Conservation (phyloP, 2,888 invertebrate genomes). For the Aelia acuminata region DNA sequence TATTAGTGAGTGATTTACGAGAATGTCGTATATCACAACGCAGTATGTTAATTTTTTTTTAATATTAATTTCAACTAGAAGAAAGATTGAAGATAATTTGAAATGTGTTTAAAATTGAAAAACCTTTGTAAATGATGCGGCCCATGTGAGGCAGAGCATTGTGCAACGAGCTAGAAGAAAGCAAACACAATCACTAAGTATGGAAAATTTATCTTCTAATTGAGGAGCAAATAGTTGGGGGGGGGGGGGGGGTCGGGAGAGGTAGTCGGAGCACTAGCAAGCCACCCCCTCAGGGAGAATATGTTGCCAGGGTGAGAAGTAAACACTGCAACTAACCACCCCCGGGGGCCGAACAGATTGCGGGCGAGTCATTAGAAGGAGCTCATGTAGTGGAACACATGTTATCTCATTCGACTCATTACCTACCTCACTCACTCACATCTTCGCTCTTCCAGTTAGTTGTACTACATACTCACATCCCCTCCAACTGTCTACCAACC, state of each 20-base stretch:
- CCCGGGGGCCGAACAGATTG: conserved; percentile 2
- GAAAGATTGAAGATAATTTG: too few relatives aligned
- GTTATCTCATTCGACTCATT: conserved; percentile 9
- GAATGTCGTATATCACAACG: too few relatives aligned
- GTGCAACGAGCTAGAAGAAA: too few relatives aligned
- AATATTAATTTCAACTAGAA: too few relatives aligned
- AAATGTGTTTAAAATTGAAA: too few relatives aligned
- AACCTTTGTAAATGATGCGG: too few relatives aligned
- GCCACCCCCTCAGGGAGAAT: neutral
- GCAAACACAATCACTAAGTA: too few relatives aligned
- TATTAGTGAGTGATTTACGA: too few relatives aligned
- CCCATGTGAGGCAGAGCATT: too few relatives aligned
- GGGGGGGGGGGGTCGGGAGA: neutral
- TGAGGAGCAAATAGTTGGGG: neutral
- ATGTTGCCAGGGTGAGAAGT: conserved; percentile 5
- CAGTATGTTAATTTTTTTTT: too few relatives aligned
- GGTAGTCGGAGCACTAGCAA: too few relatives aligned
- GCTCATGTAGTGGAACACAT: conserved; percentile 29
- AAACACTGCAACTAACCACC: conserved; percentile 13
- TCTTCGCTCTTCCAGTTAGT: neutral
- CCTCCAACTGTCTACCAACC: neutral
- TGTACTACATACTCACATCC: neutral
- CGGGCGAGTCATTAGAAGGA: conserved; percentile 12
- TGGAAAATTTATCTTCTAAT: neutral
- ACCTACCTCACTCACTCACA: neutral